Conservation (phyloP, 2,113 vertebrate genomes). For the Silurus glanis region DNA sequence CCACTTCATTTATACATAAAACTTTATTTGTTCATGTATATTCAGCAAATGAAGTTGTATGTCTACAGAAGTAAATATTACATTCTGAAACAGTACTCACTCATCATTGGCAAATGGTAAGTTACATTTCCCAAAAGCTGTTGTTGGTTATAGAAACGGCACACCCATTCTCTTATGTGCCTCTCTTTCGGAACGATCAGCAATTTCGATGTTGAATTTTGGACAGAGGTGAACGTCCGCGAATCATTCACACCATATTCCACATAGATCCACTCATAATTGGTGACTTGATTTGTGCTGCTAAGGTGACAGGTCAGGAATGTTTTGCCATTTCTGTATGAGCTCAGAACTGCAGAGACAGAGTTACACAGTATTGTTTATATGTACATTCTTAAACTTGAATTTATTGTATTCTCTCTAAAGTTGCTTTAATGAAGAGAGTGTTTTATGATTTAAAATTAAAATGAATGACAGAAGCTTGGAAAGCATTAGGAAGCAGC, state of each 20-base stretch:
- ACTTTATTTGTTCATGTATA: neutral
- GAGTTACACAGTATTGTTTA: neutral
- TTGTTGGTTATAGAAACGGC: constrained; percentile 60
- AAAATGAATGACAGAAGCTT: neutral
- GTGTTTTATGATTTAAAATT: neutral
- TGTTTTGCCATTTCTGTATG: constrained; percentile 13
- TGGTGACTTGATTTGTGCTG: constrained; percentile 54
- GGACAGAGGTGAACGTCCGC: constrained; percentile 33
- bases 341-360: constrained; percentile 58
- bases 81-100: constrained; percentile 57
- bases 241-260: constrained; percentile 55
- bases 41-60: neutral
- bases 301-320: constrained; percentile 68
- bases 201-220: constrained; percentile 47
- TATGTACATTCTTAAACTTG: neutral
- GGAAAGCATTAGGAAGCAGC: neutral
- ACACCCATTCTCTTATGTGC: constrained; percentile 59
- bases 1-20: neutral
- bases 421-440: neutral
- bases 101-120: constrained; percentile 50
- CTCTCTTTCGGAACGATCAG: constrained; percentile 49
- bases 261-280: constrained; percentile 67
- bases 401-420: neutral
- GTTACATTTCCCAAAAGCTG: constrained; percentile 69
- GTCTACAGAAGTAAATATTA: neutral